These are phyloP conservation scores for Parazoanthus swiftii DNA, from an alignment of 92 coral and sea anemone genomes.

Conservation along the genomic window DNA sequence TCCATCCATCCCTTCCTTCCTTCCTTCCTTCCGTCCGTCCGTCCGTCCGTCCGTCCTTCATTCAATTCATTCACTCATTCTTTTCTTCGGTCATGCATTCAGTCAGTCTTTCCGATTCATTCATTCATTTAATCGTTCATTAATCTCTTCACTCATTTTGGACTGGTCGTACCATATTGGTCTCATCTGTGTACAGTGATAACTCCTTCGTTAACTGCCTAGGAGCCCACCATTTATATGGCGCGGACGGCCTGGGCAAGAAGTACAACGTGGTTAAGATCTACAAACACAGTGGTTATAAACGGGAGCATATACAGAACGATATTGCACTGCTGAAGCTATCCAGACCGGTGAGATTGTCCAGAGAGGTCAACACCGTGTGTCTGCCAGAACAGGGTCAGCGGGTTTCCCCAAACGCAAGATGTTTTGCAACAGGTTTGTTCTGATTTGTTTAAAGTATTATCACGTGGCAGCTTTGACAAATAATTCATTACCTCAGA, in stretches of 20 bases:
- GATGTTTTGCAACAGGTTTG: slow-evolving; percentile 25
- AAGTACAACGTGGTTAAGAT: slow-evolving; percentile 18
- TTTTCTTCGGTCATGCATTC: too few relatives aligned
- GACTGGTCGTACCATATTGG: background rate
- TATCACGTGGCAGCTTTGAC: too few relatives aligned
- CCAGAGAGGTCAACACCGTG: slow-evolving; percentile 7
- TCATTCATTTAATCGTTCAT: too few relatives aligned
- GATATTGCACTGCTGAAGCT: slow-evolving; percentile 21
- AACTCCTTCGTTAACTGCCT: background rate
- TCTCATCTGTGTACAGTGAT: background rate
- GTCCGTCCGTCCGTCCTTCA: too few relatives aligned
- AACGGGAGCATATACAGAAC: slow-evolving; percentile 16
- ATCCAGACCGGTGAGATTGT: slow-evolving; percentile 12
- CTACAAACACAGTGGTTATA: background rate
- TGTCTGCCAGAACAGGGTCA: slow-evolving; percentile 36
- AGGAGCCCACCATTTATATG: slow-evolving; percentile 8
- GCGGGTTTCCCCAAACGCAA: slow-evolving; percentile 10
- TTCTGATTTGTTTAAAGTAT: background rate
- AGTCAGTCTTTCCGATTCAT: too few relatives aligned
- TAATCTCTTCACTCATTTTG: too few relatives aligned
- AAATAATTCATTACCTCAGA: too few relatives aligned
- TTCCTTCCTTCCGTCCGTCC: too few relatives aligned
- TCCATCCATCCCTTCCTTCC: too few relatives aligned
- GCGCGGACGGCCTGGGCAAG: slow-evolving; percentile 12
- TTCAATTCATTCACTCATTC: too few relatives aligned